Evolutionary conservation across 1,140 invertebrate genomes (phyloP), one percentile per base, ranked within the genome.

Genomic region (Yoshiicerus persimilis): DNA sequence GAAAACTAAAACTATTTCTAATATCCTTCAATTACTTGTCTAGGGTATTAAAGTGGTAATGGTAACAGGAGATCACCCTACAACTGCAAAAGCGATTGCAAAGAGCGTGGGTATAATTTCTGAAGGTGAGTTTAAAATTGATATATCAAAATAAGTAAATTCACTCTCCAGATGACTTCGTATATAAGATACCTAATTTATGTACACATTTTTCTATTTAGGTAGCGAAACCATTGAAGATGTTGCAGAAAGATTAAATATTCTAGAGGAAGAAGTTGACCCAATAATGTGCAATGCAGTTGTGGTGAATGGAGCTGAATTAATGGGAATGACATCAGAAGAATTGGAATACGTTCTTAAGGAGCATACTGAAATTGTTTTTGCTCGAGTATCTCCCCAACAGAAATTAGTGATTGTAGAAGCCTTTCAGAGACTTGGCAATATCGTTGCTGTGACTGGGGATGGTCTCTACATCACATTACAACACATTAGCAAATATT

Each of bases 31-130:
- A n/a, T 23, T 34, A 1, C 23, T 80, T n/a, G 27, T 75, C 3
- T 80, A 80, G 75, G 92, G 92, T 8, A 92, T 92, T 80, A 90
- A 91, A 84, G 91, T 92, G 87, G 89, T 93, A 10, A 93, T 90
- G 88, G 92, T 93, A 91, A 92, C 92, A 91, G 39, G 95, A 90
- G 99, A 99, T 94, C 99, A 99, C 94, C 99, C 98, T 83, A 99
- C 99, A 94, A 99, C 99, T 93, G 99, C 99, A 92, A 99, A 99
- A 94, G 98, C 99, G 92, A 99, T 99, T 94, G 99, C 99, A 92
- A 99, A 99, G 94, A 97, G 97, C 89, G 98, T 99, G 89, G 98
- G 98, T 91, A 99, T 99, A 92, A 99, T 99, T 92, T 99, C 98
- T 86, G 97, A 99, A 94, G 96, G 94, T 90, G 39, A 2, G 13